Base-by-base conservation (phyloP, 2,888 invertebrate species). In the Monochamus alternatus region DNA sequence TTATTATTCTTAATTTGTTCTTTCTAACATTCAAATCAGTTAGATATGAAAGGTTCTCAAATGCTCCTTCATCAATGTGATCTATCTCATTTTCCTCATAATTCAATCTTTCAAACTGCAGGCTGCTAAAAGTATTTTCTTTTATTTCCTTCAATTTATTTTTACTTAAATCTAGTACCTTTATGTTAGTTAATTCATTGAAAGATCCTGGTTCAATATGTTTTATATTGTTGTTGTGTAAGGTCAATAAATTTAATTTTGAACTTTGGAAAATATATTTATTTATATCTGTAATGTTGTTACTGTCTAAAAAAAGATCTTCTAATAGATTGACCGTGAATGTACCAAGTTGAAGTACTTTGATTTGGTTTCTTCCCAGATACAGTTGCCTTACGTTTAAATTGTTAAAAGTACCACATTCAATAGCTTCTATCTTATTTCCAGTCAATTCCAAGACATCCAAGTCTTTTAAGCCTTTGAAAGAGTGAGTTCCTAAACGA, bases 121-220 rank as follows among this genome's bases (percentile, higher is more conserved):
- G 8, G n/a, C 14, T 58, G 32, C 12, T 58, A 58, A 67, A 67
- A 7, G 38, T 10, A 2, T 32, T 22, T 8, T 58, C 55, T 7
- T 67, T 55, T 38, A 67, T 58, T 32, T 32, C 22, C n/a, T n/a
- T 32, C 38, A 67, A 9, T 8, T 58, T 38, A 32, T 67, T 67
- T 32, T 30, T 38, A n/a, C n/a, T 38, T 22, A 67, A 67, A 38
- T 67, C 5, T 55, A 67, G 58, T 5, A 12, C 12, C 14, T 2
- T 5, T 9, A 14, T 14, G 8, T 38, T 14, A n/a, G 67, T 30
- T 47, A 67, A 14, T 14, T 55, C 55, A 3, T 38, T 14, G 55
- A 67, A 67, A 30, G 38, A 31, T 1, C 43, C 55, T 38, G 43
- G 51, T 67, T 67, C 67, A 3, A 67, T 30, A 10, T 38, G 14